Evolutionary conservation across 2,888 invertebrate genomes (phyloP).

Genomic region (Caenorhabditis wallacei): DNA sequence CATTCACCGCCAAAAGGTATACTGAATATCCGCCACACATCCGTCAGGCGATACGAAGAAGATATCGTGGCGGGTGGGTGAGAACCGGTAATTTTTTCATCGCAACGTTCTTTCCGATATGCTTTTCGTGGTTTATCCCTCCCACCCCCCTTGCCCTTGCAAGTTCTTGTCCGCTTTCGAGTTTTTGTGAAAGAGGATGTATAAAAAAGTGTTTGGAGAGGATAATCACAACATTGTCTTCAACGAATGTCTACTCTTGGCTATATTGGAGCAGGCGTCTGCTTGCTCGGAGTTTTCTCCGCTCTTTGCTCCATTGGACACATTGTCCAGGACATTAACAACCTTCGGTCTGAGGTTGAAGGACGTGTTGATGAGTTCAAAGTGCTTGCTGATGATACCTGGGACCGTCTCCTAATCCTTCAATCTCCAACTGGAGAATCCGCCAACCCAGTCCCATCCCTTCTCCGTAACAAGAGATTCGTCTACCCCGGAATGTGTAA

Average conservation of each 20-base stretch:
- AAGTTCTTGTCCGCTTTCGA: conserved; percentile 48
- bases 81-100: conserved; percentile 63
- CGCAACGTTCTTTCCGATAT: conserved; percentile 39
- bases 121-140: conserved; percentile 23
- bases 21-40: conserved; percentile 21
- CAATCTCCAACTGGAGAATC: conserved; percentile 74
- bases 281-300: conserved; percentile 70
- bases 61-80: background rate
- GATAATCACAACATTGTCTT: conserved; percentile 31
- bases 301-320: conserved; percentile 70
- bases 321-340: conserved; percentile 75
- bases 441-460: conserved; percentile 67
- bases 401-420: conserved; percentile 73
- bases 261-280: conserved; percentile 68
- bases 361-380: conserved; percentile 71
- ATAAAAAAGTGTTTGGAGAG: conserved; percentile 34
- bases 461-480: conserved; percentile 70
- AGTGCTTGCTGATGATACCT: conserved; percentile 74
- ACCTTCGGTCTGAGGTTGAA: conserved; percentile 70
- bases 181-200: conserved; percentile 37
- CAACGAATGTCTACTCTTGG: conserved; percentile 67
- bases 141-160: conserved; percentile 13
- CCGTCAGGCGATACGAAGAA: background rate
- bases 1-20: conserved; percentile 19
- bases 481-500: conserved; percentile 75